Percentiles rank a stretch among this genome's conserved stretches.
phyloP scores from a whole-genome alignment of 2,113 vertebrate genomes.

The Enhydra lutris region DNA sequence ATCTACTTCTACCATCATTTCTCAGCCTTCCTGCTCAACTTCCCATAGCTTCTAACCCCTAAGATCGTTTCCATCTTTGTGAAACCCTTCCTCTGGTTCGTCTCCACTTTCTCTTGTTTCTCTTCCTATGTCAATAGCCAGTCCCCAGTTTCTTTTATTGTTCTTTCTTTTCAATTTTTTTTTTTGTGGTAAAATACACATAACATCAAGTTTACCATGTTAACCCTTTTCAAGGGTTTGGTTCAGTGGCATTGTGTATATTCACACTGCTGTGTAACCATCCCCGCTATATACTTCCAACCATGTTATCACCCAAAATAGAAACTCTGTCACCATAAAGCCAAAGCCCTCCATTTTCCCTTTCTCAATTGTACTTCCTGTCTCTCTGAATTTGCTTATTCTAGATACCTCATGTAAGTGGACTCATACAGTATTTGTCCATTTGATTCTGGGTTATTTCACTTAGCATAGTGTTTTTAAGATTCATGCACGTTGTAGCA shows the following conservation, averaged over 20 bases:
- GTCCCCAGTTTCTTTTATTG: neutral
- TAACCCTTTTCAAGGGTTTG: neutral
- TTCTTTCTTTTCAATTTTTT: neutral
- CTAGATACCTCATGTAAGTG: neutral
- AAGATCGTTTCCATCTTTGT: neutral
- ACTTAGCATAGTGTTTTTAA: neutral
- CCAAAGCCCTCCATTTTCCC: too few species aligned
- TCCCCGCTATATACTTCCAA: neutral
- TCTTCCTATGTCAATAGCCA: neutral
- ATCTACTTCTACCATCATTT: neutral
- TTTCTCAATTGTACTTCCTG: neutral
- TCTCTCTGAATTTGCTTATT: neutral
- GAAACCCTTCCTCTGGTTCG: neutral
- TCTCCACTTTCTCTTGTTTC: neutral
- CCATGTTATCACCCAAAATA: neutral
- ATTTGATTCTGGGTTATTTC: neutral
- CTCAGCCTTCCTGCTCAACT: neutral
- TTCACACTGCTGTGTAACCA: neutral
- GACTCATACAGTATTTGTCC: neutral
- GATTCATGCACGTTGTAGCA: neutral
- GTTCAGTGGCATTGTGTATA: neutral
- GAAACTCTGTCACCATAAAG: neutral
- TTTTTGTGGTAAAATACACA: neutral
- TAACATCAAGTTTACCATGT: neutral
- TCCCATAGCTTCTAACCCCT: neutral